Base-by-base conservation (phyloP, 2,797 vertebrate genomes). In the Spatula clypeata region DNA sequence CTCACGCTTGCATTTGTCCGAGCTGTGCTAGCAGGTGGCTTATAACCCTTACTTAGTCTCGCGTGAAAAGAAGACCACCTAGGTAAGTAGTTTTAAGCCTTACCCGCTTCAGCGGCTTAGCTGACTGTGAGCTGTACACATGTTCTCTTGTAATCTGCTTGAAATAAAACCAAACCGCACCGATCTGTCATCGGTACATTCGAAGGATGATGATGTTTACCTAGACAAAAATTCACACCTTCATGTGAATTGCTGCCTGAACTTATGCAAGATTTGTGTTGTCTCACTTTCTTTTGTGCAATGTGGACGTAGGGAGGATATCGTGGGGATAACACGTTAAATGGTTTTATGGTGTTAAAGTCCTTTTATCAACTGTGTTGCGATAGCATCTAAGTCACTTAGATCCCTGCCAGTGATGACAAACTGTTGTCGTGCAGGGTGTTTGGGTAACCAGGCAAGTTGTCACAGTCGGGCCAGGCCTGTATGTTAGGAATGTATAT, bases 361-460 rank as follows among this genome's bases (percentile, higher is more conserved):
- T 34, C 38, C 51, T 91, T 73, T 49, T 83, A 4, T 54, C 31
- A 1, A 62, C 40, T 19, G 4, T 55, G 54, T 45, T 69, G 20
- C 0, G 18, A 4, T 6, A 24, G 44, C 15, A 4, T 60, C 60
- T 32, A 7, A 49, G 66, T 44, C 2, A 3, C 19, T 6, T 4
- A 8, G 81, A n/a, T 80, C 21, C 31, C 55, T 21, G n/a, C 53
- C 3, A 32, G 27, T 19, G 82, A n/a, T 90, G 88, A 71, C 32
- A 61, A 32, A 34, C 66, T 94, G 87, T 92, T 93, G 82, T 93
- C 61, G 45, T 62, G 8, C 2, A 0, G 82, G 4, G 53, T 91
- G 95, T 90, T 91, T 79, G 79, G 77, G 95, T 95, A 95, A 90
- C 95, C 91, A 88, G 80, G 97, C 86, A 29, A 74, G 84, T 14